phyloP scores from a whole-genome alignment of 2,888 invertebrate species.

The Raillietiella orientalis region DNA sequence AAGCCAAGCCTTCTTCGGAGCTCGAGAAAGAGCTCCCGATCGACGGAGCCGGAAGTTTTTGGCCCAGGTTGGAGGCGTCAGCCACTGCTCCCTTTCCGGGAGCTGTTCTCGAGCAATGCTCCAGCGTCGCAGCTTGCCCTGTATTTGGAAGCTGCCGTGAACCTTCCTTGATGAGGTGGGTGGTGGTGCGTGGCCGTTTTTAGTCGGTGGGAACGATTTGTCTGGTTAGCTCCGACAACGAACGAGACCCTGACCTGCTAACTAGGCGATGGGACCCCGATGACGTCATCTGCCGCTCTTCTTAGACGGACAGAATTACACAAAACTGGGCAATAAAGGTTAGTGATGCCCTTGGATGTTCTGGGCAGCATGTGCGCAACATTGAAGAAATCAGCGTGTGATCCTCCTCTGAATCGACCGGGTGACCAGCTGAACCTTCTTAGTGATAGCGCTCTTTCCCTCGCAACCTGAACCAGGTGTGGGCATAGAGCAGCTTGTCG shows the following conservation, averaged over 20 bases:
- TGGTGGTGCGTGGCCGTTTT: conserved; percentile 21
- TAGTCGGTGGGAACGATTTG: conserved; percentile 15
- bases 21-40: too few relatives aligned
- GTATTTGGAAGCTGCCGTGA: too few relatives aligned
- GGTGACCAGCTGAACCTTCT: conserved; percentile 30
- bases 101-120: too few relatives aligned
- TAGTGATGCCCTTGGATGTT: conserved; percentile 27
- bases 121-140: too few relatives aligned
- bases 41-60: too few relatives aligned
- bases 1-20: too few relatives aligned
- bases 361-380: conserved; percentile 27
- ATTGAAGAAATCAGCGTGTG: conserved; percentile 25
- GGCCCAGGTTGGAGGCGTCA: too few relatives aligned
- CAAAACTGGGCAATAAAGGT: neutral
- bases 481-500: too few relatives aligned
- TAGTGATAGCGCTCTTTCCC: conserved; percentile 32
- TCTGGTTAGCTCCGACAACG: conserved; percentile 17
- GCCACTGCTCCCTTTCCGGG: too few relatives aligned
- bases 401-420: conserved; percentile 24
- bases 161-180: neutral
- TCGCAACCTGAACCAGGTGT: too few relatives aligned
- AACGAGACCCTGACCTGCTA: conserved; percentile 14
- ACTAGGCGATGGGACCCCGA: conserved; percentile 9
- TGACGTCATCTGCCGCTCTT: conserved; percentile 16
- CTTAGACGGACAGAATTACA: conserved; percentile 23